phyloP scores from a whole-genome alignment of 2,888 invertebrate genomes.

The Chouioia cunea region DNA sequence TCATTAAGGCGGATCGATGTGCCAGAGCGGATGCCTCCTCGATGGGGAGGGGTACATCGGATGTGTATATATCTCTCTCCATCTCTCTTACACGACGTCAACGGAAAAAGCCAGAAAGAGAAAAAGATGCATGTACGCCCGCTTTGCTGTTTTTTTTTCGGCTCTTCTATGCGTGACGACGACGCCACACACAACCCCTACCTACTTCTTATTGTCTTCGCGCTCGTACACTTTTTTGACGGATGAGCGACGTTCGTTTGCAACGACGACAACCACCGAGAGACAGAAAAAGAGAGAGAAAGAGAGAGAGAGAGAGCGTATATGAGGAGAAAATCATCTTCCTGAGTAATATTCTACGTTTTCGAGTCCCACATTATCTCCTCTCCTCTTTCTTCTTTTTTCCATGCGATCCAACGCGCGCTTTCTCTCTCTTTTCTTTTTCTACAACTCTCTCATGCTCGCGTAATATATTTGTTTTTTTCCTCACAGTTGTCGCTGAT shows the following conservation, averaged over 20 bases:
- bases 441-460: conserved; percentile 3
- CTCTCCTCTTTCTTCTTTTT: conserved; percentile 30
- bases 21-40: conserved; percentile 49
- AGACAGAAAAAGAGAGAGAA: conserved; percentile 1
- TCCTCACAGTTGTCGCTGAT: conserved; percentile 33
- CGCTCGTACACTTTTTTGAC: conserved; percentile 39
- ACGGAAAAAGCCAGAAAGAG: neutral
- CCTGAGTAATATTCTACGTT: conserved; percentile 45
- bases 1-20: conserved; percentile 69
- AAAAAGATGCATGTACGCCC: neutral
- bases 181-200: conserved; percentile 11
- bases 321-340: conserved; percentile 44
- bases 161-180: conserved; percentile 15
- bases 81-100: no score
- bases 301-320: conserved; percentile 12
- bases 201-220: conserved; percentile 46
- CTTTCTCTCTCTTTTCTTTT: conserved; percentile 15
- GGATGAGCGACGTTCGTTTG: conserved; percentile 45
- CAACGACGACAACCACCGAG: conserved; percentile 22
- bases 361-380: conserved; percentile 29
- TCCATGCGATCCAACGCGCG: neutral
- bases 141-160: conserved; percentile 7
- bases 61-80: neutral
- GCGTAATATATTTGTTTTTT: conserved; percentile 12
- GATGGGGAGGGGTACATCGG: neutral